Evolutionary conservation across 2,888 invertebrate species (phyloP), one percentile per base, ranked within the genome.

Genomic region (Dione juno): DNA sequence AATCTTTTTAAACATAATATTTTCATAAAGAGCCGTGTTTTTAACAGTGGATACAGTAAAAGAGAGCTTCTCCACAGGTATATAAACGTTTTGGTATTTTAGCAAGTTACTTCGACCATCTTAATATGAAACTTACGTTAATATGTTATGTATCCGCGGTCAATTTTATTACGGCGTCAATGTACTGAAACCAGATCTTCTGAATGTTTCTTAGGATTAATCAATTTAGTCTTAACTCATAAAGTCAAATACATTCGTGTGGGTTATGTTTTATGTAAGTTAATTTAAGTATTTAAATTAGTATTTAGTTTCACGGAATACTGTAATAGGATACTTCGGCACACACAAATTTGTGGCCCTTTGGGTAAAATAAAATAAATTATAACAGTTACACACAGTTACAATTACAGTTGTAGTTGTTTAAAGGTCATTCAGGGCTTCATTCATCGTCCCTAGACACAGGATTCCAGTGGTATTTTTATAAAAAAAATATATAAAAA

Each of bases 91-190:
- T 28, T 28, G n/a, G 28, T 28, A 28, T 45, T 16, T 0, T 8
- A n/a, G 7, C 45, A 45, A 16, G 37, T 57, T 45, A 61, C 61
- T 45, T 45, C 19, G 84, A 86, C 84, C 37, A 57, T 16, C 37
- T 84, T 83, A 89, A 90, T 91, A 91, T 91, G 64, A 52, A 89
- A 88, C 87, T 84, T 79, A 80, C 81, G 87, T 82, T 90, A 88
- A 92, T 90, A 88, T 89, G 86, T 90, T 88, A 90, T 88, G 90
- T 87, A 87, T 86, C 88, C 85, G 84, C 83, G 80, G 81, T 81
- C 82, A 85, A 89, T 87, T 90, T 89, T 88, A 91, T 88, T 85
- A 84, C 84, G 83, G 87, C 86, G 89, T 88, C 87, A 89, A 86
- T 86, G 87, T 84, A 86, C 87, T 81, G 83, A 79, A 81, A 82